Evolutionary conservation across 1,140 invertebrate genomes (phyloP).

Genomic region (Plodia interpunctella): DNA sequence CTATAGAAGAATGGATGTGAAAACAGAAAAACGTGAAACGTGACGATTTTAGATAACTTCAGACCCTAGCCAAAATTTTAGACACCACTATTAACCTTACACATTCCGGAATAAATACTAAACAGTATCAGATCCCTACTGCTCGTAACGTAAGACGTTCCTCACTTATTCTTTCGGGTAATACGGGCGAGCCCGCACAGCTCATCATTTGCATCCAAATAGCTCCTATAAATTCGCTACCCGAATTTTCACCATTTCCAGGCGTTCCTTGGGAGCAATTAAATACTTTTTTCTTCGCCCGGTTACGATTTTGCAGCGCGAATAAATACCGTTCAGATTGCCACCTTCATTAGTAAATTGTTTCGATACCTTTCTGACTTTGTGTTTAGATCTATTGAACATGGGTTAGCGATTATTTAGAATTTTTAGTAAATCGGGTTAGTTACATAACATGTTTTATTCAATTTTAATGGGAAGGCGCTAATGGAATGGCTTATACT

Average conservation of each 20-base stretch:
- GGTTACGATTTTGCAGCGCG: slow-evolving; percentile 45
- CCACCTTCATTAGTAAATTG: slow-evolving; percentile 56
- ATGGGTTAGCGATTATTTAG: too few species aligned
- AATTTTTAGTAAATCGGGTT: too few species aligned
- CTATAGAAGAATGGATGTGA: too few species aligned
- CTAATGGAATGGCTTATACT: too few species aligned
- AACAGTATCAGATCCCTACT: slow-evolving; percentile 47
- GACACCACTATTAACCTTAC: slow-evolving; percentile 13
- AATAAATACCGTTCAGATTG: slow-evolving; percentile 59
- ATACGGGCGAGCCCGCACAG: slow-evolving; percentile 48
- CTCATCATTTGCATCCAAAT: slow-evolving; percentile 74
- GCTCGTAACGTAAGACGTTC: slow-evolving; percentile 62
- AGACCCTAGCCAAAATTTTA: too few species aligned
- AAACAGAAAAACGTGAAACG: background rate
- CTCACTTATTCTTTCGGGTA: slow-evolving; percentile 69
- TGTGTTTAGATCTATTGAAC: too few species aligned
- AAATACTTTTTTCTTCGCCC: slow-evolving; percentile 62
- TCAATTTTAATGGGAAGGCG: too few species aligned
- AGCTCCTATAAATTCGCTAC: slow-evolving; percentile 72
- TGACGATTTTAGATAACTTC: too few species aligned
- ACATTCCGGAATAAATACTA: slow-evolving; percentile 26
- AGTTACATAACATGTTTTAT: too few species aligned
- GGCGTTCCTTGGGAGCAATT: slow-evolving; percentile 65
- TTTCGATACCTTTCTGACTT: slow-evolving; percentile 33
- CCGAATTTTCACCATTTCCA: slow-evolving; percentile 68